These are phyloP conservation scores for Isurus oxyrinchus DNA, from an alignment of 2,113 vertebrate genomes.

Conservation along the genomic window DNA sequence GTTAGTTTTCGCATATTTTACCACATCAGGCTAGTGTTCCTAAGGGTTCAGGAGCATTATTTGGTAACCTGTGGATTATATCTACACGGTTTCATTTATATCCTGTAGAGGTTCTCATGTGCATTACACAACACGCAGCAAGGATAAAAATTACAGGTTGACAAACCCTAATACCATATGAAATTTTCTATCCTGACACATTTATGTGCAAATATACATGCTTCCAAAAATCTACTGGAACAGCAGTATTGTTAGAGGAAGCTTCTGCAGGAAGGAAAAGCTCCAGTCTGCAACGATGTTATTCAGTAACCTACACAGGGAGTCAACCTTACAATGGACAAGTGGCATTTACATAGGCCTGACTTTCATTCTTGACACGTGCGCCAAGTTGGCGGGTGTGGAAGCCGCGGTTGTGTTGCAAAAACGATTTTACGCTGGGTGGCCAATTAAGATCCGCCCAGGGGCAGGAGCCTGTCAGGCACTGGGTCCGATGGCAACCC, in stretches of 20 bases:
- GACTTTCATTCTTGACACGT: too few relatives aligned
- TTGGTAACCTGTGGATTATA: background rate
- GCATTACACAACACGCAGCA: background rate
- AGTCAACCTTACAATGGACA: background rate
- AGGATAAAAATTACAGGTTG: background rate
- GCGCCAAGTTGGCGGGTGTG: too few relatives aligned
- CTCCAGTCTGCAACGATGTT: background rate
- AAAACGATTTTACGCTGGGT: too few relatives aligned
- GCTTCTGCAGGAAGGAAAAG: background rate
- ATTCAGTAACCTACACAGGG: background rate
- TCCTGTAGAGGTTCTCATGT: background rate
- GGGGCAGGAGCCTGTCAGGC: too few relatives aligned
- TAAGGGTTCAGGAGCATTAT: background rate
- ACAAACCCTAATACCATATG: too few relatives aligned
- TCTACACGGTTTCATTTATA: background rate
- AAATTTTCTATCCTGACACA: background rate
- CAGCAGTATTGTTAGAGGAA: background rate
- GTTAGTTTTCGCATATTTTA: background rate
- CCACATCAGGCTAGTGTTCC: background rate
- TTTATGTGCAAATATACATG: background rate
- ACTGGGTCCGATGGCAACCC: too few relatives aligned
- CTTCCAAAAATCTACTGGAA: background rate
- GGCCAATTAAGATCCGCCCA: too few relatives aligned
- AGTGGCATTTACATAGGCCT: background rate
- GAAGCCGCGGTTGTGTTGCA: too few relatives aligned